Evolutionary conservation across 1,140 invertebrate genomes (phyloP).

Genomic region (Helicoverpa armigera): DNA sequence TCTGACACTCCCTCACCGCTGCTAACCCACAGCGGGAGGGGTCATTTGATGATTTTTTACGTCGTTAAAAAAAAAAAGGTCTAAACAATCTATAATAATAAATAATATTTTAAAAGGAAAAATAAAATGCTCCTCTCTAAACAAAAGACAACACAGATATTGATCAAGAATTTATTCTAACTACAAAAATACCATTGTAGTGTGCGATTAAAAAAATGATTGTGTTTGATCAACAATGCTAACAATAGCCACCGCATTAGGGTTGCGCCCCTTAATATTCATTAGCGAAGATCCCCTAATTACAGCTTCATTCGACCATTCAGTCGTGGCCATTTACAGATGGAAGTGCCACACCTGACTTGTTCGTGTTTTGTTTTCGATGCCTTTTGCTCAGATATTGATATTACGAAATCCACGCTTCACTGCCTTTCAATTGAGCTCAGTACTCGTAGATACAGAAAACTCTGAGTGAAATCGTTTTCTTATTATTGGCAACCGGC

Average conservation of each 20-base stretch:
- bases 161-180: slow-evolving; percentile 26
- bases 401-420: slow-evolving; percentile 73
- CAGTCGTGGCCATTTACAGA: slow-evolving; percentile 57
- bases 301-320: slow-evolving; percentile 74
- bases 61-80: no score
- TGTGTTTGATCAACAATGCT: slow-evolving; percentile 76
- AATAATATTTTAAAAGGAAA: not conserved
- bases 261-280: slow-evolving; percentile 81
- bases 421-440: slow-evolving; percentile 71
- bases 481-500: slow-evolving; percentile 43
- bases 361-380: slow-evolving; percentile 77
- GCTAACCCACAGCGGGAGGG: no score
- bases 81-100: not conserved
- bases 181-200: slow-evolving; percentile 60
- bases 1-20: no score
- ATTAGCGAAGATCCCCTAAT: slow-evolving; percentile 81
- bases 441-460: slow-evolving; percentile 61
- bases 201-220: slow-evolving; percentile 73
- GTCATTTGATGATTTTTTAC: no score
- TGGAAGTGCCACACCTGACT: slow-evolving; percentile 79
- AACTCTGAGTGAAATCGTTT: slow-evolving; percentile 58
- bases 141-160: not conserved
- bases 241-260: slow-evolving; percentile 69
- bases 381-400: slow-evolving; percentile 72
- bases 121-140: not conserved